Evolutionary conservation across 2,888 invertebrate species (phyloP).

Genomic region (Pedicia rivosa): DNA sequence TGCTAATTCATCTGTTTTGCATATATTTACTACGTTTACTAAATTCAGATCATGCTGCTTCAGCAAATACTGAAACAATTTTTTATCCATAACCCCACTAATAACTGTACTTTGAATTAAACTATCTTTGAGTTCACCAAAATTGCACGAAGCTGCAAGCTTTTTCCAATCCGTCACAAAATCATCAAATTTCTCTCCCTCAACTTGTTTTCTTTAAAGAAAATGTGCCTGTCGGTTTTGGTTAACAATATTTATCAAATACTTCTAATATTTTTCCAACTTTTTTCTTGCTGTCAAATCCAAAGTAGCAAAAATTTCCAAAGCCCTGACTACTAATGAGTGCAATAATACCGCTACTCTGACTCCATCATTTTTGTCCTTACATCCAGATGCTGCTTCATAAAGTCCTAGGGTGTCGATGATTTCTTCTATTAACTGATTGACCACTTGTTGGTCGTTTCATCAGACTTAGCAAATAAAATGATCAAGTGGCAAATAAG

Average conservation of each 20-base stretch:
- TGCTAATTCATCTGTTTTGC: background rate
- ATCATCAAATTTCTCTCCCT: background rate
- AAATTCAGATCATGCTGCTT: background rate
- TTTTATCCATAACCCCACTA: background rate
- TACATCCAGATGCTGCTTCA: background rate
- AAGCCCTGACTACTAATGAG: background rate
- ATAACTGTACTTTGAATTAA: background rate
- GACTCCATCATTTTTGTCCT: background rate
- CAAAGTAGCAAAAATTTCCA: background rate
- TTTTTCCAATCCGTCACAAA: background rate
- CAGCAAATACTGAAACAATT: background rate
- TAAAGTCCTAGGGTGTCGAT: no score
- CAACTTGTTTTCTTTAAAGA: background rate
- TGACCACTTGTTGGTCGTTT: no score
- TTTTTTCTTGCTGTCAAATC: background rate
- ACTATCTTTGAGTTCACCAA: background rate
- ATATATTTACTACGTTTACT: background rate
- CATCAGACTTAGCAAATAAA: no score
- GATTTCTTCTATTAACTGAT: no score
- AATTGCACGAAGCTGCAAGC: background rate
- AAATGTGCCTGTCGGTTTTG: background rate
- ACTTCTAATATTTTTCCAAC: background rate
- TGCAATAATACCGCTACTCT: slow-evolving; percentile 1
- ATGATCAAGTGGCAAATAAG: no score
- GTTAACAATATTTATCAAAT: background rate